Percentiles rank a stretch among this genome's conserved stretches.
Evolutionary conservation across 1,140 invertebrate genomes (phyloP).

Genomic region (Parapsyche elsis): DNA sequence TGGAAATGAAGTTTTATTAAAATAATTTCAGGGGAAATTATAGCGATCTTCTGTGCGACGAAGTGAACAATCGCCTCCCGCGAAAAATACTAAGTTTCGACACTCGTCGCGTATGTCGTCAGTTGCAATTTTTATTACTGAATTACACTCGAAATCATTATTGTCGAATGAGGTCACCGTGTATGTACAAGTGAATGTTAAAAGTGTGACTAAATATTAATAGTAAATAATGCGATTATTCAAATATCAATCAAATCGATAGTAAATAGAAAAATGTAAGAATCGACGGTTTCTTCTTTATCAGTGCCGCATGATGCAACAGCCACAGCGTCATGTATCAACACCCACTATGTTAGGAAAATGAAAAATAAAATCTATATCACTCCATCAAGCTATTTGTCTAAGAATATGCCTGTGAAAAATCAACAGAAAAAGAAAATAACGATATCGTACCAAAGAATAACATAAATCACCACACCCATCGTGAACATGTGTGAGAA

Average conservation of each 20-base stretch:
- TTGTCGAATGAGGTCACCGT: not conserved
- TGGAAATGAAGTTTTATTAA: conserved; percentile 55
- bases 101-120: not conserved
- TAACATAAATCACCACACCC: conserved; percentile 49
- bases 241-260: conserved; percentile 24
- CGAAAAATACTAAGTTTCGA: no score
- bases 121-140: conserved; percentile 26
- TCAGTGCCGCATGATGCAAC: conserved; percentile 44
- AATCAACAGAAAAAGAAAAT: conserved; percentile 43
- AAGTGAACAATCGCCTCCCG: not conserved
- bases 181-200: conserved; percentile 23
- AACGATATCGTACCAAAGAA: conserved; percentile 32
- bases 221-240: conserved; percentile 28
- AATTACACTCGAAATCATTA: no score
- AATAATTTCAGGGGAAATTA: conserved; percentile 47
- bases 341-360: conserved; percentile 42
- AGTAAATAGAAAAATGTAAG: conserved; percentile 5
- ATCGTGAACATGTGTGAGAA: conserved; percentile 48
- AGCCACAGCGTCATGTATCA: conserved; percentile 42
- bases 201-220: conserved; percentile 15
- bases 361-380: conserved; percentile 51
- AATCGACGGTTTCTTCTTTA: conserved; percentile 31
- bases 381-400: conserved; percentile 52
- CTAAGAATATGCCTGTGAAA: conserved; percentile 50
- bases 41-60: not conserved